Base-by-base conservation (phyloP, 2,113 vertebrate species). In the Mastomys coucha region DNA sequence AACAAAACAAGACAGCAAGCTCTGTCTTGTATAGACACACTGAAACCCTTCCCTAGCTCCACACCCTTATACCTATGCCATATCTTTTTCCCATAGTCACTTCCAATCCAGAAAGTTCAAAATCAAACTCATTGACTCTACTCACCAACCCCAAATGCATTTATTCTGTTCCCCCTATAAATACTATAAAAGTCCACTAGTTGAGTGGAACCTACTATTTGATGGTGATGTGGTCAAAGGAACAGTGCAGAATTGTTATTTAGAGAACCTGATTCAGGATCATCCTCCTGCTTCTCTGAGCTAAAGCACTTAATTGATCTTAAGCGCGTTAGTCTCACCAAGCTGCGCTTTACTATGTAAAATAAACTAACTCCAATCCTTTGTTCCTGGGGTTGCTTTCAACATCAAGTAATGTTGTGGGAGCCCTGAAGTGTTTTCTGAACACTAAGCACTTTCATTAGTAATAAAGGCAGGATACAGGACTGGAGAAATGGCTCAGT, bases 21-120 rank as follows among this genome's bases (percentile, higher is more conserved):
- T 96, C 91, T 78, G 60, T 67, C 75, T 78, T 91, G 92, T 76
- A 85, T 4, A 73, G 39, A 91, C 49, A 86, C 60, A 65, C 49
- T 82, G 12, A 93, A 78, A 84, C 89, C 84, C 42, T 96, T 19
- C 49, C 72, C 31, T 53, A 45, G 14, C 5, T 93, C 92, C 75
- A 95, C 60, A 53, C 45, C 65, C 73, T 91, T 77, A 8, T 14
- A 16, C 86, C 77, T 73, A 36, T 89, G 39, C 77, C 45, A 51
- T n/a, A 26, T 28, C 91, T 89, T 77, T 91, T 94, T 51, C 72
- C 42, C 91, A n/a, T 49, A 75, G 70, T 94, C 89, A 85, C 72
- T 92, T 95, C 88, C 94, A 91, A 72, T 58, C 49, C 67, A 80
- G 20, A 53, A 73, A 82, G 33, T 95, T 94, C 84, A 90, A 60